A percentile compares a stretch with the other conserved stretches of the same genome.
Evolutionary conservation across 2,797 vertebrate genomes (phyloP).

Genomic region (Myripristis murdjan): DNA sequence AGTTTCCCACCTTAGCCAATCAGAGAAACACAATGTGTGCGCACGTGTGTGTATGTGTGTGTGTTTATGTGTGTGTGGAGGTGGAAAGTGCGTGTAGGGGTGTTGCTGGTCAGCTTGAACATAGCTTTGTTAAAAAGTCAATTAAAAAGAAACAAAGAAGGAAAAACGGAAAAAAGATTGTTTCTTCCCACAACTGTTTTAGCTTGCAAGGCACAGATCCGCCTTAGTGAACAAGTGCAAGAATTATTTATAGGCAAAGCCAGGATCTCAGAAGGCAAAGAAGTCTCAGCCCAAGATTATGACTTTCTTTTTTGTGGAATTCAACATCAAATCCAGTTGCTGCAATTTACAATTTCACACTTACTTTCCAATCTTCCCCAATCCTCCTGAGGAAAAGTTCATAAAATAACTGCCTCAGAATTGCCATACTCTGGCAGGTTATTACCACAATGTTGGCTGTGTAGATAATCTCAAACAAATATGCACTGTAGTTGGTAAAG

Average conservation of each 20-base stretch:
- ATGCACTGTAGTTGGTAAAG: conserved; percentile 27
- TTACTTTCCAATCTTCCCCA: conserved; percentile 36
- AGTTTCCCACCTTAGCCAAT: conserved; percentile 70
- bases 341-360: conserved; percentile 53
- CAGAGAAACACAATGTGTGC: conserved; percentile 38
- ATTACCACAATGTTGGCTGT: conserved; percentile 16
- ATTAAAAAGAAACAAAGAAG: conserved; percentile 83
- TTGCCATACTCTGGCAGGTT: conserved; percentile 28
- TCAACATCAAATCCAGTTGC: conserved; percentile 50
- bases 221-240: conserved; percentile 51
- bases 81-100: conserved; percentile 26
- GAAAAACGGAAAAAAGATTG: conserved; percentile 26
- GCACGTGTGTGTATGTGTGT: conserved; percentile 42
- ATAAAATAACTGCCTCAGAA: conserved; percentile 23
- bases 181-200: conserved; percentile 68
- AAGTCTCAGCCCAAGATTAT: conserved; percentile 57
- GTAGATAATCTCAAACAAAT: conserved; percentile 52
- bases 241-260: conserved; percentile 67
- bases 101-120: conserved; percentile 77
- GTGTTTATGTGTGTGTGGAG: neutral
- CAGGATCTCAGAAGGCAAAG: conserved; percentile 49
- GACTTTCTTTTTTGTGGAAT: conserved; percentile 50
- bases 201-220: conserved; percentile 40
- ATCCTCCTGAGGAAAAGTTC: conserved; percentile 29
- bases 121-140: conserved; percentile 84